A percentile compares a stretch with the other conserved stretches of the same genome.
These are phyloP conservation scores for Stichodactyla helianthus DNA, from an alignment of 64 coral and sea anemone genomes.

Conservation along the genomic window DNA sequence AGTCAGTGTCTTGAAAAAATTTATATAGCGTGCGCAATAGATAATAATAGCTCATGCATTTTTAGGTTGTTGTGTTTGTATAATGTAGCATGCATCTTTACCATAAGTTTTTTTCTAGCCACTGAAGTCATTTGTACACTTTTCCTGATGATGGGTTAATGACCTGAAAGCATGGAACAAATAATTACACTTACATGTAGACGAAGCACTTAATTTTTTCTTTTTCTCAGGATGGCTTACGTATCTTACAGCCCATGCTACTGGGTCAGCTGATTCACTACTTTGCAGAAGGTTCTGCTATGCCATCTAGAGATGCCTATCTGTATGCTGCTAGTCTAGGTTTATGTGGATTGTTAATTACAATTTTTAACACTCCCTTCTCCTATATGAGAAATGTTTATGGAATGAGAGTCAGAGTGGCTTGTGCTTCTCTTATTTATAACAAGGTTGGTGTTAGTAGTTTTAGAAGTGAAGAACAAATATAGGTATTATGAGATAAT, in stretches of 20 bases:
- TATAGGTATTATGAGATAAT: no score
- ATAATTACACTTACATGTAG: no score
- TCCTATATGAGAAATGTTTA: conserved; percentile 60
- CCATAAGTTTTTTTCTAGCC: no score
- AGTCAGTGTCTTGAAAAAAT: no score
- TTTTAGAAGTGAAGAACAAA: background rate
- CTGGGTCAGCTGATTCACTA: conserved; percentile 55
- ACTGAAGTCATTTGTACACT: no score
- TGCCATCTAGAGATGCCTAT: conserved; percentile 52
- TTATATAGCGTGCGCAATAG: no score
- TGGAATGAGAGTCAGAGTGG: conserved; percentile 75
- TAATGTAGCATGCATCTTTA: no score
- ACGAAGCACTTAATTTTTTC: no score
- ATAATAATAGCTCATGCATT: no score
- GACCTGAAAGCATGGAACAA: no score
- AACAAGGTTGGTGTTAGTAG: conserved; percentile 29
- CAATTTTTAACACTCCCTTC: conserved; percentile 64
- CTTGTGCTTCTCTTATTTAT: conserved; percentile 59
- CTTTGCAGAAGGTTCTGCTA: conserved; percentile 61
- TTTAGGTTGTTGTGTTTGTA: no score
- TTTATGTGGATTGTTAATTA: conserved; percentile 44
- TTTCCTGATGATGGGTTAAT: no score
- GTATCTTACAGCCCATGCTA: conserved; percentile 42
- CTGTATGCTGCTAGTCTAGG: conserved; percentile 58
- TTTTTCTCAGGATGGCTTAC: conserved; percentile 40